Evolutionary conservation across 2,797 vertebrate genomes (phyloP), one percentile per base, ranked within the genome.

Genomic region (Neoniphon sammara): DNA sequence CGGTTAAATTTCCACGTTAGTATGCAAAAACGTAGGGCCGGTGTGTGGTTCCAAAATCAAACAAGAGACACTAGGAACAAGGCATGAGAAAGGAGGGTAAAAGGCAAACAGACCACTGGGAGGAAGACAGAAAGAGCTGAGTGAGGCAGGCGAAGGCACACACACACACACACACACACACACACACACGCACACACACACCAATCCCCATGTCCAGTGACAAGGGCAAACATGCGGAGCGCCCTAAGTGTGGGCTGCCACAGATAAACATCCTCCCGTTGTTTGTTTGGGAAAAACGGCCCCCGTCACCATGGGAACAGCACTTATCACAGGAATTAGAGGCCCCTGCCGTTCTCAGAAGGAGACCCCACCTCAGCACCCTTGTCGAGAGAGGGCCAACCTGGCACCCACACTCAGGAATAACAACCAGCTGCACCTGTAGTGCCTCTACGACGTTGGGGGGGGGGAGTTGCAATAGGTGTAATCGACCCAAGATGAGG

Each of bases 251-350:
- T 93, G 91, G 94, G 93, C 92, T 91, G 93, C 91, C 90, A 93
- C 90, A 94, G 94, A 96, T 95, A 96, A 96, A 95, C 93, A 92
- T 94, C 94, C 94, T 93, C 93, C 92, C 82, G 91, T 90, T 95
- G 95, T 93, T 94, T 95, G 93, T 94, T 94, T 95, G 95, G 94
- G 93, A 95, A 95, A 95, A 94, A 94, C 85, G 93, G 92, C 91
- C 90, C 88, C 90, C 75, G 87, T 94, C 88, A 80, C 94, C 94
- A 95, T 95, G 94, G 95, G 94, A 92, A 94, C 92, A 87, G 93
- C 88, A 92, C 95, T 95, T 95, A 95, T 95, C 95, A 94, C 94
- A 94, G 94, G 94, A 95, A 96, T 95, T 93, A 95, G 93, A 93
- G 87, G 94, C 93, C 93, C 92, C 95, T 94, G 92, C 93, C 88